These are phyloP conservation scores for Hymenopus coronatus DNA, from an alignment of 2,888 invertebrate species.

Conservation along the genomic window DNA sequence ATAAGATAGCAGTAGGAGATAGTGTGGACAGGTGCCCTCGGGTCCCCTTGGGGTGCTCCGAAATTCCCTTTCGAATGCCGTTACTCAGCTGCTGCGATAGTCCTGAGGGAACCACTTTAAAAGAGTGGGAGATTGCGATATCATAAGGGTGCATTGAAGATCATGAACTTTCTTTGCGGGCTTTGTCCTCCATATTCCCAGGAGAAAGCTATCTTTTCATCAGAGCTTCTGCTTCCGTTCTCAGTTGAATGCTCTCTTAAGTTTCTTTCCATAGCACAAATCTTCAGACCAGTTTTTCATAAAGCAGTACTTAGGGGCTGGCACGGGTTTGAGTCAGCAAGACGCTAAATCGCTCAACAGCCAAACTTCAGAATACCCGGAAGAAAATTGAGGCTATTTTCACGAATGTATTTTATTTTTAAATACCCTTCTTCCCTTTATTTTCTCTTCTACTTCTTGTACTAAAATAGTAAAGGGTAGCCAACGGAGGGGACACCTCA, in stretches of 20 bases:
- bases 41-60: not conserved
- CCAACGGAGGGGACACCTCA: too few species aligned
- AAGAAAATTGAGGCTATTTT: too few species aligned
- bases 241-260: not conserved
- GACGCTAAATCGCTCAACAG: too few species aligned
- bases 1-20: not conserved
- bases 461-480: too few species aligned
- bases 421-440: too few species aligned
- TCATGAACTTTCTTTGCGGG: not conserved
- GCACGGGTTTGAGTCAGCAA: too few species aligned
- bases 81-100: not conserved
- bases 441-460: too few species aligned
- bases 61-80: not conserved
- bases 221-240: not conserved
- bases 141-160: not conserved
- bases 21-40: not conserved
- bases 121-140: not conserved
- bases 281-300: too few species aligned
- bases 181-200: not conserved
- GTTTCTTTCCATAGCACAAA: too few species aligned
- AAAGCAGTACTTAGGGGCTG: too few species aligned
- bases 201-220: not conserved
- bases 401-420: too few species aligned
- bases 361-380: too few species aligned
- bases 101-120: not conserved